Conservation (phyloP, 2,797 vertebrate genomes). For the Poeciliopsis infans region DNA sequence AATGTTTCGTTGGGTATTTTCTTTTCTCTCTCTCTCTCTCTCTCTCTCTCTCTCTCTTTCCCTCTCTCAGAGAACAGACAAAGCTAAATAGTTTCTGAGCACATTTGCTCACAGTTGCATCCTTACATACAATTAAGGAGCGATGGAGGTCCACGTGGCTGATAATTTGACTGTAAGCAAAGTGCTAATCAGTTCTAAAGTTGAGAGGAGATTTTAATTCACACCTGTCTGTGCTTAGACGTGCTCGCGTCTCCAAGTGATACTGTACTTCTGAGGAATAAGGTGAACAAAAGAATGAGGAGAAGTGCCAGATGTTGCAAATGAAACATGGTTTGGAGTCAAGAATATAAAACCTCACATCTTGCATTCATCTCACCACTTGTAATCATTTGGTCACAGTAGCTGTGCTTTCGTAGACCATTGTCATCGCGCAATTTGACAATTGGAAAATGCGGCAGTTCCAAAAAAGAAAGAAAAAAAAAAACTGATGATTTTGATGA, state of each 20-base stretch:
- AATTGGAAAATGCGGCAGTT: no score
- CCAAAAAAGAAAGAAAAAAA: no score
- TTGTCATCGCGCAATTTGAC: no score
- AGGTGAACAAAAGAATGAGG: constrained; percentile 19
- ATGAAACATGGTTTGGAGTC: constrained; percentile 17
- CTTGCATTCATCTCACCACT: neutral
- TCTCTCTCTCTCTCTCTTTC: constrained; percentile 5
- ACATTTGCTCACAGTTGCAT: constrained; percentile 23
- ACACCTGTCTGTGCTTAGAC: constrained; percentile 8
- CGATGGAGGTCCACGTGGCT: constrained; percentile 13
- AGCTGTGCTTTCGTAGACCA: neutral
- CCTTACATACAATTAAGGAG: constrained; percentile 28
- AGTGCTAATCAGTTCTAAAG: constrained; percentile 33
- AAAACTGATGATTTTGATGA: no score
- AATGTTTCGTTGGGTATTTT: constrained; percentile 8
- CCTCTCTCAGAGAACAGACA: constrained; percentile 23
- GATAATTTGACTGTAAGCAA: constrained; percentile 15
- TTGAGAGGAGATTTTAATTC: constrained; percentile 18
- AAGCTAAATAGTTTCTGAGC: constrained; percentile 38
- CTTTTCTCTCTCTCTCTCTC: constrained; percentile 17
- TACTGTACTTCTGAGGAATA: constrained; percentile 8
- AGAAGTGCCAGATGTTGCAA: constrained; percentile 20
- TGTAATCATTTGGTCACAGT: neutral
- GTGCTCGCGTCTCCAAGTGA: constrained; percentile 16
- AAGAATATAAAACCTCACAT: constrained; percentile 7